Evolutionary conservation across 2,113 vertebrate species (phyloP), one percentile per base, ranked within the genome.

Genomic region (Martes martes): DNA sequence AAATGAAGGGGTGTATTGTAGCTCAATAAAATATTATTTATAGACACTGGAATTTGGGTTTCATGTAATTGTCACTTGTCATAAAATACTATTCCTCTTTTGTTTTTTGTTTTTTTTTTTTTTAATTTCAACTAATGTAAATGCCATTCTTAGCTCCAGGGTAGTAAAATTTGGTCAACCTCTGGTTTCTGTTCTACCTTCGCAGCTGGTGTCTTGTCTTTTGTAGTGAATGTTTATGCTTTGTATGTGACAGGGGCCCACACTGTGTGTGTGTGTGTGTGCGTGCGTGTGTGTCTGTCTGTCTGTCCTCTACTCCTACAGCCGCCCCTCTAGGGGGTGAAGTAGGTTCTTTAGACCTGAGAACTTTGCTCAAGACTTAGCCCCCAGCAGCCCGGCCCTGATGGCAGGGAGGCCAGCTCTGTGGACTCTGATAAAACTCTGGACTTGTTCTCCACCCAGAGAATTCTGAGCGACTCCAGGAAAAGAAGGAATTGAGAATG

Each of bases 251-350:
- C 50, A 96, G 31, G n/a, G 23, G n/a, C 13, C 14, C 69, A 33
- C 14, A 33, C 0, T 19, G 0, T 42, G 7, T 52, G 15, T 15
- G 2, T 0, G 14, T 19, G 42, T 39, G 47, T 59, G 42, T 13
- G 39, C 39, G 39, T 11, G 42, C 33, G 1, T 50, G 10, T 10
- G 4, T 50, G 47, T 50, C 0, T 39, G 47, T 52, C 33, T 8
- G 26, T 45, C 0, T 74, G 4, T 52, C 50, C 50, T 52, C 4
- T 78, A 15, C 31, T 52, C n/a, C 28, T 87, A 31, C 19, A 52
- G n/a, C 31, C 59, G 50, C 24, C n/a, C 7, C 1, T n/a, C 39
- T 23, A 15, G 6, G 36, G 19, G 8, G 19, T 39, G 45, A 47
- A 80, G 19, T 69, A 33, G 3, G 11, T 15, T 45, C 71, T 81